Evolutionary conservation across 2,888 invertebrate species (phyloP).

Genomic region (Barypeithes pellucidus): DNA sequence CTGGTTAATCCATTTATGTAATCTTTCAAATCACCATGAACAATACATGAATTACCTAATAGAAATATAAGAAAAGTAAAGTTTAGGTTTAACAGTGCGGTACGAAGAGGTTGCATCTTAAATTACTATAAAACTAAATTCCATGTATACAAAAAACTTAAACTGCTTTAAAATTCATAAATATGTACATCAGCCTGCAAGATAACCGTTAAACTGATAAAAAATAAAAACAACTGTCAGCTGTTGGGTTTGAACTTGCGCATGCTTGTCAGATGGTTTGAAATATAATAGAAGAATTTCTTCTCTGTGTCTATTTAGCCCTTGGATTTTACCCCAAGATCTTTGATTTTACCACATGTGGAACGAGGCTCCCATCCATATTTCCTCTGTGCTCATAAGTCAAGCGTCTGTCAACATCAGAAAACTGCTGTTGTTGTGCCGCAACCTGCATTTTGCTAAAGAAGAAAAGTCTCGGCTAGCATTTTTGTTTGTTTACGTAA

Average conservation of each 20-base stretch:
- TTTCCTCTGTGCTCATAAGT: too few species aligned
- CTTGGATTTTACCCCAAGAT: not conserved
- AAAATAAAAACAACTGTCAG: conserved; percentile 12
- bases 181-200: not conserved
- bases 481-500: conserved; percentile 15
- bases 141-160: not conserved
- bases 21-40: conserved; percentile 52
- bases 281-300: not conserved
- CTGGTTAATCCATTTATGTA: conserved; percentile 58
- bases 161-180: not conserved
- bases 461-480: not conserved
- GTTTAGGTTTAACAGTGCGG: not conserved
- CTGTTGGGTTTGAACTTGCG: conserved; percentile 4
- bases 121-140: conserved; percentile 2
- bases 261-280: not conserved
- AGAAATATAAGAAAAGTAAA: conserved; percentile 15
- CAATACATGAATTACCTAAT: conserved; percentile 10
- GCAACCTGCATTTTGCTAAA: not conserved
- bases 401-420: not conserved
- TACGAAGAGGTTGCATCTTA: conserved; percentile 1
- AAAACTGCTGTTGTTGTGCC: too few species aligned
- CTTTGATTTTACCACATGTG: too few species aligned
- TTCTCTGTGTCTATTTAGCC: not conserved
- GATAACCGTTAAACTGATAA: conserved; percentile 5
- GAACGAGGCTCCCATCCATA: too few species aligned